These are phyloP conservation scores for Carcinoscorpius rotundicauda DNA, from an alignment of 1,140 invertebrate genomes.

Conservation along the genomic window DNA sequence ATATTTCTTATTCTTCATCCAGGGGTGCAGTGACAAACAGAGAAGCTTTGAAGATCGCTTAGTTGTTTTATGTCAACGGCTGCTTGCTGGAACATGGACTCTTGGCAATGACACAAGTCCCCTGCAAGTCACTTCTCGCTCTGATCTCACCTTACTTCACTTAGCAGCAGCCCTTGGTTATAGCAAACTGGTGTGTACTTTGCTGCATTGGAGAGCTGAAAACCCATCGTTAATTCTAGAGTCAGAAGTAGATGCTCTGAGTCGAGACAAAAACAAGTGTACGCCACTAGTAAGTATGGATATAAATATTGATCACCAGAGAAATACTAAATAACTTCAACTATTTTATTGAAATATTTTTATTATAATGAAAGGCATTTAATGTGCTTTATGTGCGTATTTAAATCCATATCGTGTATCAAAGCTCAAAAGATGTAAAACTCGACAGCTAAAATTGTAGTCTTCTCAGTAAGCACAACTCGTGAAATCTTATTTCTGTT, in stretches of 20 bases:
- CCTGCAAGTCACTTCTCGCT: slow-evolving; percentile 29
- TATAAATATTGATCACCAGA: no score
- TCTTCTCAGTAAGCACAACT: no score
- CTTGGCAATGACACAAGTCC: slow-evolving; percentile 31
- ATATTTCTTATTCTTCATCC: no score
- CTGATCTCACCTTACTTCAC: slow-evolving; percentile 73
- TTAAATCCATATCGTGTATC: no score
- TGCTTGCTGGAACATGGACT: slow-evolving; percentile 46
- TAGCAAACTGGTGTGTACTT: slow-evolving; percentile 47
- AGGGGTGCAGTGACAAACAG: no score
- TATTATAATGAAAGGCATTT: no score
- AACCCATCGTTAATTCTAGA: slow-evolving; percentile 74
- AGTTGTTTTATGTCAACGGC: slow-evolving; percentile 60
- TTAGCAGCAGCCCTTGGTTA: slow-evolving; percentile 68
- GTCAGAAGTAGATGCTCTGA: slow-evolving; percentile 79
- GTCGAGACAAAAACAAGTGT: slow-evolving; percentile 70
- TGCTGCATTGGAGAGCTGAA: slow-evolving; percentile 75
- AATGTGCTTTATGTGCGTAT: no score
- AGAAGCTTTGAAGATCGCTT: slow-evolving; percentile 65
- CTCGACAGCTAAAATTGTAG: no score
- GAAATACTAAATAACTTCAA: no score
- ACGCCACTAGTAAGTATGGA: slow-evolving; percentile 62
- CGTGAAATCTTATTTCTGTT: no score
- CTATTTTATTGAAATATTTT: no score
- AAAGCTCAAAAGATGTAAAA: no score